phyloP scores from a whole-genome alignment of 2,888 invertebrate species.

The Thelaira solivaga region DNA sequence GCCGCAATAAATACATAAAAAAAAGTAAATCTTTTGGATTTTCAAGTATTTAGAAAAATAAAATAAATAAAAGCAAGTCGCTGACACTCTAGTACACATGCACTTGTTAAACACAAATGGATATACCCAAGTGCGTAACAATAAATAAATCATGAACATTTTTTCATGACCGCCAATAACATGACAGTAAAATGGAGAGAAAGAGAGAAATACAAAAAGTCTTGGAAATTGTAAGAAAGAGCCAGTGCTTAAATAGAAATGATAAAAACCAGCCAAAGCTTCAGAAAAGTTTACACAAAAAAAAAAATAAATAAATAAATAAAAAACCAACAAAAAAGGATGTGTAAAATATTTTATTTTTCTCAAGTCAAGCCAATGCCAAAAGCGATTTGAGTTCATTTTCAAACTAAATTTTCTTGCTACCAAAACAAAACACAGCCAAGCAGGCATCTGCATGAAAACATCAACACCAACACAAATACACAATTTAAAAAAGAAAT shows the following conservation, averaged over 20 bases:
- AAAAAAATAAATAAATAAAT: constrained; percentile 34
- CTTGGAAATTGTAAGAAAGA: neutral
- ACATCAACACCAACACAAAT: too few relatives aligned
- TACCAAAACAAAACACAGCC: too few relatives aligned
- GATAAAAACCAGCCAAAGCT: neutral
- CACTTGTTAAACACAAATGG: neutral
- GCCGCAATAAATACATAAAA: neutral
- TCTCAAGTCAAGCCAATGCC: constrained; percentile 41
- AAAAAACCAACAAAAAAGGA: too few relatives aligned
- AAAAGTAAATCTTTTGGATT: neutral
- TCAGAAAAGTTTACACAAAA: constrained; percentile 23
- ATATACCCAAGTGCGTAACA: constrained; percentile 6
- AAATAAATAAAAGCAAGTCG: neutral
- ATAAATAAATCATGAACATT: constrained; percentile 51
- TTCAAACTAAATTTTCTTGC: constrained; percentile 17
- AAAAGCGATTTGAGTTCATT: constrained; percentile 41
- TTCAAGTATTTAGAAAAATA: neutral
- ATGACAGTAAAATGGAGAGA: neutral
- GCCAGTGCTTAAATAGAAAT: constrained; percentile 10
- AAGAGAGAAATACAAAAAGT: neutral
- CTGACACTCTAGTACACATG: neutral
- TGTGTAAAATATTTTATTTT: too few relatives aligned
- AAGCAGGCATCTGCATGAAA: neutral
- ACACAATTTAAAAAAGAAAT: neutral
- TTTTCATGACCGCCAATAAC: constrained; percentile 7